Base-by-base conservation (phyloP, 2,888 invertebrate genomes). In the Macrophya alboannulata region DNA sequence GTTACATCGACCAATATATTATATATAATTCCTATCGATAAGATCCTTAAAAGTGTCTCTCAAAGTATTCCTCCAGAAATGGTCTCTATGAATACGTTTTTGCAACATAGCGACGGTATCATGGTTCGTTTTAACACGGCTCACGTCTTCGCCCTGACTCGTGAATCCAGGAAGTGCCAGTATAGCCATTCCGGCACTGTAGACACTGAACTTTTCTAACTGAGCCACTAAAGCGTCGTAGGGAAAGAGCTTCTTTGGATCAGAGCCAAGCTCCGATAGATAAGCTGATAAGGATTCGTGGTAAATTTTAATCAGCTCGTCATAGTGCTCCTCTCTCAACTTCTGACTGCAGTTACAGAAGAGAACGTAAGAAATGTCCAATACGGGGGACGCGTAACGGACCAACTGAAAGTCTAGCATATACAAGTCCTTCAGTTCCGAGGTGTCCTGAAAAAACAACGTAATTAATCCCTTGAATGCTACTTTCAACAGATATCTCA, bases 311-410 rank as follows among this genome's bases (percentile, higher is more conserved):
- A 93, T 86, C 37, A 91, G 90, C 25, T 90, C 83, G 45, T 93
- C 90, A 10, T 90, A 89, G 48, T 91, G 86, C 59, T 89, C 86
- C 31, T 88, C 86, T 5, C 93, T 88, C 15, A 90, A 84, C 21
- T 90, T 88, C 77, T 90, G 90, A 2, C 89, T 87, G 10, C 90
- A 89, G 55, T 91, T 91, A 4, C 91, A 90, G 86, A 91, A 93
- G n/a, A 94, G 88, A 86, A 91, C 90, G 86, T 93, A 93, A 5
- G 91, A 87, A 51, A 94, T 82, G 85, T 94, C 94, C 43, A 88
- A 85, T 4, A 90, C 91, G 0, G 89, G 89, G 9, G 90, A 89
- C 9, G 88, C 85, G 62, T 89, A 90, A 45, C 90, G 90, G 45
- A 85, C 71, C 17, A 89, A 31, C 87, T 90, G 90, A 71, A 90